Evolutionary conservation across 2,888 invertebrate genomes (phyloP), one percentile per base, ranked within the genome.

Genomic region (Brenthis ino): DNA sequence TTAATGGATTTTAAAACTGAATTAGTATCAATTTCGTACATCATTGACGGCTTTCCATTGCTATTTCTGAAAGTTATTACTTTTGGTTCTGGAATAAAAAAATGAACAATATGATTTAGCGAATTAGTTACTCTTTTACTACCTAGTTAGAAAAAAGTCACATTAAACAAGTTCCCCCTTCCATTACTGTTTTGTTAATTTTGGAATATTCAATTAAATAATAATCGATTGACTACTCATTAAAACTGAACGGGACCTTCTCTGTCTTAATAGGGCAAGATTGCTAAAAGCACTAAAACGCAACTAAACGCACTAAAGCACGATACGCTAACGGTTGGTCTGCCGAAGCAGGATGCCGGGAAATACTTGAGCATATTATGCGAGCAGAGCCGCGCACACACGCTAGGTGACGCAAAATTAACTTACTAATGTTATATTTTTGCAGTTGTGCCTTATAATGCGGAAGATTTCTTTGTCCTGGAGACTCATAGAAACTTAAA

Each of bases 71-170:
- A 77, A 13, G 75, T 65, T 0, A 79, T 67, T 4, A 75, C 57
- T 68, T 78, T 74, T 11, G 80, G 78, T 24, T 76, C 82, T 82
- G 77, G 28, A 78, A 74, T 33, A 8, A 8, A n/a, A 64, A 56
- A 37, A 51, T 55, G 5, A 28, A 28, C 4, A 20, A 24, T 24
- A 28, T 28, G 28, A 28, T 28, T 28, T 28, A 28, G 28, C 28
- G 28, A 4, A 28, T 28, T 57, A 48, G n/a, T 53, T 14, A 3
- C 1, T 11, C 16, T 16, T 53, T 53, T 16, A 16, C 51, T 6
- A 14, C 28, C 2, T 28, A 28, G 28, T 28, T 28, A 28, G 28
- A 28, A 28, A 28, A 28, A 28, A 28, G 28, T 28, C 28, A 28
- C 28, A 28, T 28, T 28, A 28, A 28, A 28, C 28, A 28, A 28